phyloP scores from a whole-genome alignment of 2,113 vertebrate genomes.

The Melanerpes aurifrons region DNA sequence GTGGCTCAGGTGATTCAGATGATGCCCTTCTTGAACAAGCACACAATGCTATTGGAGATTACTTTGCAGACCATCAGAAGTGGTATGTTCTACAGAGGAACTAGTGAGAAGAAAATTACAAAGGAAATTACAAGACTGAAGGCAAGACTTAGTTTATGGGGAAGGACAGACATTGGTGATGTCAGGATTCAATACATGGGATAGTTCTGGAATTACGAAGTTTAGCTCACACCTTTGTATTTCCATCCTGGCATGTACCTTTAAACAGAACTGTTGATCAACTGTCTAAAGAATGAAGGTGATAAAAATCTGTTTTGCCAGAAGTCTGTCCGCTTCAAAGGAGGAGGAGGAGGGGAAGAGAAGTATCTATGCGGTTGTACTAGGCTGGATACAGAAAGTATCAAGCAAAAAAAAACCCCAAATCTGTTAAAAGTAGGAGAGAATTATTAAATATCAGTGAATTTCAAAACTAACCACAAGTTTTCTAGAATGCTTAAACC shows the following conservation, averaged over 20 bases:
- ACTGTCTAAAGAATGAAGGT: not conserved
- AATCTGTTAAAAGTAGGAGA: not conserved
- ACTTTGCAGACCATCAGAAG: constrained; percentile 96
- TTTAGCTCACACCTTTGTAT: not conserved
- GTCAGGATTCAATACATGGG: not conserved
- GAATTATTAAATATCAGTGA: not conserved
- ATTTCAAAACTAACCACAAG: not conserved
- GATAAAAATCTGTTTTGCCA: not conserved
- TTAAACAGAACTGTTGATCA: not conserved
- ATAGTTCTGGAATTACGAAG: not conserved
- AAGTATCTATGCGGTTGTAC: not conserved
- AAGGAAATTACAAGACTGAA: not conserved
- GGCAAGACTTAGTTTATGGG: not conserved
- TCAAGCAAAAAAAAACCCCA: not conserved
- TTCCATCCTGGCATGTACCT: not conserved
- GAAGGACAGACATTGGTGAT: not conserved
- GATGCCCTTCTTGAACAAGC: constrained; percentile 91
- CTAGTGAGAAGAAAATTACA: not conserved
- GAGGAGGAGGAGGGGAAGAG: not conserved
- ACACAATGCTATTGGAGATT: constrained; percentile 94
- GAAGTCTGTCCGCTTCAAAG: not conserved
- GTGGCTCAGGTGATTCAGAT: constrained; percentile 88
- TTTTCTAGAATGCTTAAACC: not conserved
- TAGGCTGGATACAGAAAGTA: not conserved
- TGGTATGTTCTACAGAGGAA: constrained; percentile 77